These are phyloP conservation scores for Acrossocheilus fasciatus DNA, from an alignment of 2,797 vertebrate species.

Conservation along the genomic window DNA sequence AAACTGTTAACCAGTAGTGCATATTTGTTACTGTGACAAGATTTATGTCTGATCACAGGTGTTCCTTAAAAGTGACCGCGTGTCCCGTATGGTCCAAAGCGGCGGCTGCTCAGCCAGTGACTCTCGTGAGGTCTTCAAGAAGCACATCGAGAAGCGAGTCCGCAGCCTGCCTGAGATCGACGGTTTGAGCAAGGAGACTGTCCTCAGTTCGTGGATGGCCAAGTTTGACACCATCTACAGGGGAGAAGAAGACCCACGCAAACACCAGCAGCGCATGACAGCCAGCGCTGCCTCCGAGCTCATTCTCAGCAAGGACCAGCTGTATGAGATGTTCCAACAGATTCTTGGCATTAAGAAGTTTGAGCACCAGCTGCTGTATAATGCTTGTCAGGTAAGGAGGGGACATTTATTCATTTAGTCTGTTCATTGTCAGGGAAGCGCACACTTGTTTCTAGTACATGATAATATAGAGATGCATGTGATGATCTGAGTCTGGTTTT, in stretches of 20 bases:
- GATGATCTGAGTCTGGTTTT: neutral
- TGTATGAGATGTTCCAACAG: conserved; percentile 98
- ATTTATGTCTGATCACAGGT: conserved; percentile 76
- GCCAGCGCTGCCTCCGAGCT: conserved; percentile 92
- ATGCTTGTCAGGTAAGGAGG: conserved; percentile 92
- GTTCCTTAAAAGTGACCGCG: conserved; percentile 95
- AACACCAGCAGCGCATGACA: conserved; percentile 89
- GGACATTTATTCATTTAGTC: neutral
- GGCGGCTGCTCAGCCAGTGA: conserved; percentile 94
- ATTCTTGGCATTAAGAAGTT: conserved; percentile 96
- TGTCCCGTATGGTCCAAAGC: conserved; percentile 95
- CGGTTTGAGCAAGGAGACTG: conserved; percentile 97
- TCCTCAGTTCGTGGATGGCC: conserved; percentile 97
- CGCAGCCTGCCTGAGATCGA: conserved; percentile 96
- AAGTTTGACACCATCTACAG: conserved; percentile 98
- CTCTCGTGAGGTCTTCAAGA: conserved; percentile 97
- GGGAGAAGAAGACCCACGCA: conserved; percentile 91
- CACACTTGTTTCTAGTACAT: neutral
- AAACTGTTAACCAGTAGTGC: neutral
- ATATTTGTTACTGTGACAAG: neutral
- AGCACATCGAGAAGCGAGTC: conserved; percentile 96
- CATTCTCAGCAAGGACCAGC: conserved; percentile 97
- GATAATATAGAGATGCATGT: neutral
- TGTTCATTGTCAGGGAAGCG: neutral
- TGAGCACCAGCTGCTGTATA: conserved; percentile 97